phyloP scores from a whole-genome alignment of 2,113 vertebrate species.

The Grus americana region DNA sequence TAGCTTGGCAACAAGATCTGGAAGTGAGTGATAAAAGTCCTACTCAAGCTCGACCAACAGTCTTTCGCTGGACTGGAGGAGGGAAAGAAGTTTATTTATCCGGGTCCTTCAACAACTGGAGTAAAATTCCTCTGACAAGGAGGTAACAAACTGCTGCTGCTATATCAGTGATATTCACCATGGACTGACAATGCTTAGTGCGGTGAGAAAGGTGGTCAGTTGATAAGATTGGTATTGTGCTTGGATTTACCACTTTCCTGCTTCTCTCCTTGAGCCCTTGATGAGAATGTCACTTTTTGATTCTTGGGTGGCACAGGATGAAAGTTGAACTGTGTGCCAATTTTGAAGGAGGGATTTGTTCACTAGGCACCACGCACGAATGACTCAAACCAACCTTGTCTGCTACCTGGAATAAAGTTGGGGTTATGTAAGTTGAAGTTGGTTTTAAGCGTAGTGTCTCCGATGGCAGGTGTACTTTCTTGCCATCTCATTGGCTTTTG shows the following conservation, averaged over 20 bases:
- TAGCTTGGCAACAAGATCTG: constrained; percentile 94
- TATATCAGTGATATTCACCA: fast-evolving
- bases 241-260: not conserved
- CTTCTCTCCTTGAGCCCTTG: not conserved
- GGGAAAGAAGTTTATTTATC: constrained; percentile 94
- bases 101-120: constrained; percentile 98
- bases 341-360: not conserved
- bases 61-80: constrained; percentile 90
- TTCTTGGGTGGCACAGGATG: not conserved
- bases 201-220: not conserved
- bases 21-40: constrained; percentile 84
- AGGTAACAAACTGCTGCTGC: constrained; percentile 76
- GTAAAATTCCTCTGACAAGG: constrained; percentile 92
- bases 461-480: not conserved
- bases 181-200: not conserved
- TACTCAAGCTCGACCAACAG: constrained; percentile 86
- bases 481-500: not conserved
- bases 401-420: not conserved
- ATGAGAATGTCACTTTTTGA: not conserved
- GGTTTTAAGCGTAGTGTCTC: not conserved
- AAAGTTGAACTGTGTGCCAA: not conserved
- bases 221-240: not conserved
- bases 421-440: not conserved
- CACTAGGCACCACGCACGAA: fast-evolving
- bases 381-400: not conserved